Conservation (phyloP, 2,113 vertebrate genomes). For the Halichoerus grypus region DNA sequence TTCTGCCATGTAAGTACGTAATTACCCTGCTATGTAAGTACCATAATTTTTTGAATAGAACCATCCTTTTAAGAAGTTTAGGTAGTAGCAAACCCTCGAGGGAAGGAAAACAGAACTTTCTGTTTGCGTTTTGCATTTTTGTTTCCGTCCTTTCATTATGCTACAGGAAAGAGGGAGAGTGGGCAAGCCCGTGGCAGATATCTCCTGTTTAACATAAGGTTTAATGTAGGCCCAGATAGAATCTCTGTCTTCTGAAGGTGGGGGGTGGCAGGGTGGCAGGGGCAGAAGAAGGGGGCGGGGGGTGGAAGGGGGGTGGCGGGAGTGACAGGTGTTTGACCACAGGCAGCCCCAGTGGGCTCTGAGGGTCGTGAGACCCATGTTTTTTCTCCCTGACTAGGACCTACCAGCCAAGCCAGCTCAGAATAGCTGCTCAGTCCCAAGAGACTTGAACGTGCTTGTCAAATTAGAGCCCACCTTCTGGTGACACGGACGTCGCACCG, state of each 20-base stretch:
- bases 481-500: fast-evolving
- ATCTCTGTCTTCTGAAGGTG: neutral
- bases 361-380: neutral
- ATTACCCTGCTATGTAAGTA: no score
- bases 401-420: neutral
- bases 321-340: neutral
- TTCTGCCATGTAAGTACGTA: neutral
- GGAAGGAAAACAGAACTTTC: neutral
- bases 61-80: neutral
- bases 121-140: neutral
- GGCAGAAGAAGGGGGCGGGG: no score
- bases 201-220: neutral
- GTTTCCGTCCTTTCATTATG: neutral
- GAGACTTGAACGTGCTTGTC: neutral
- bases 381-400: neutral
- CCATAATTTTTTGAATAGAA: neutral
- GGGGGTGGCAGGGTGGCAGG: neutral
- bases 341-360: neutral
- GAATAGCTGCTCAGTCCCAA: neutral
- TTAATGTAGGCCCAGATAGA: neutral
- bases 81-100: neutral
- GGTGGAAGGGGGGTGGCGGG: no score
- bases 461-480: neutral
- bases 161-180: neutral
- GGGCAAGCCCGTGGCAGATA: neutral